Evolutionary conservation across 1,140 invertebrate species (phyloP), one percentile per base, ranked within the genome.

Genomic region (Steinernema khuongi): DNA sequence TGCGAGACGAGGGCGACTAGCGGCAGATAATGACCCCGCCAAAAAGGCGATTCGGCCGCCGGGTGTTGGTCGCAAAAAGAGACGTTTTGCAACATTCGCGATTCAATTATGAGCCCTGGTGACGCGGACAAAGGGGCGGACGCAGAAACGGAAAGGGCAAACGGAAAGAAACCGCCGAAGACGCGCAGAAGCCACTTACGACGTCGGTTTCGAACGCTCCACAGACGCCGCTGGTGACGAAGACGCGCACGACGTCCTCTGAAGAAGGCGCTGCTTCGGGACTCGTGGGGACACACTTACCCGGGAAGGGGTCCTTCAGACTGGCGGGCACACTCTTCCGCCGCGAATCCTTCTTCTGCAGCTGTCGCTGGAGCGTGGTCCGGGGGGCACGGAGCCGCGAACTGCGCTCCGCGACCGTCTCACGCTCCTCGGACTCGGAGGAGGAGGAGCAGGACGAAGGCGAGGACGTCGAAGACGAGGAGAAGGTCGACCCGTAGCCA

Each of bases 51-150:
- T 41, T 41, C n/a, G 36, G 7, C 36, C 36, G 36, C 36, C 36
- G 50, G 50, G 11, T 22, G 19, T 11, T 4, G 50, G 50, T 60
- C 50, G 50, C 50, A 7, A 11, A 60, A 60, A 26, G 26, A 60
- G 50, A 60, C 50, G 50, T 60, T 60, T 41, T 60, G 50, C 50
- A 60, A 60, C 50, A 60, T 60, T 60, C n/a, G 4, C 50, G 50
- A 60, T 60, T 60, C 50, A 60, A 60, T 60, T 60, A 60, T 60
- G 11, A 22, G 50, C 14, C 50, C 14, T 60, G 4, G 50, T n/a
- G 36, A 7, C 36, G 50, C 11, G 50, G 19, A 60, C 50, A 60
- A 60, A 60, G 50, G 26, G 26, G 26, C 50, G 50, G 2, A 22
- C 7, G 50, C 22, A 22, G 50, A 60, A 60, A 41, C n/a, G 36